These are phyloP conservation scores for Rosalia funebris DNA, from an alignment of 2,888 invertebrate genomes.

Conservation along the genomic window DNA sequence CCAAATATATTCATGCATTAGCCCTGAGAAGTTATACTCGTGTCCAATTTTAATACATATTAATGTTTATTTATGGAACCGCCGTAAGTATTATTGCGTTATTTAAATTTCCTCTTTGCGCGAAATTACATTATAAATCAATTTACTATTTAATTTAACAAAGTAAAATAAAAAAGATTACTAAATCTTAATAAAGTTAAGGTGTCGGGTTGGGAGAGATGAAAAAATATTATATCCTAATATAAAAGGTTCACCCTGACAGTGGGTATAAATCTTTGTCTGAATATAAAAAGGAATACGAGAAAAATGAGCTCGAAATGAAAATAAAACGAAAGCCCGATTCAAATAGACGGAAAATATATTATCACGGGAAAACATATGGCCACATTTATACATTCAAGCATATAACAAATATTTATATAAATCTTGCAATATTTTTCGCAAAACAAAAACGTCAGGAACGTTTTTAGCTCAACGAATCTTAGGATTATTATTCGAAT, in stretches of 20 bases:
- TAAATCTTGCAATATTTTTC: conserved; percentile 32
- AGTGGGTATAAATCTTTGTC: conserved; percentile 64
- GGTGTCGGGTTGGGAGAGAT: conserved; percentile 54
- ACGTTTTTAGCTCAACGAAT: background rate
- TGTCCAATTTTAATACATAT: conserved; percentile 10
- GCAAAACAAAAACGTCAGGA: conserved; percentile 6
- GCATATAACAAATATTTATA: conserved; percentile 47
- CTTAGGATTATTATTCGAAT: background rate
- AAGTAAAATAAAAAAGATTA: conserved; percentile 52
- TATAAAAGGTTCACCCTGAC: conserved; percentile 59
- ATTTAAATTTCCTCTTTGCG: conserved; percentile 26
- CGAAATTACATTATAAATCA: conserved; percentile 45
- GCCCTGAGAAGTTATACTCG: background rate
- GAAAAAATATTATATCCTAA: conserved; percentile 64
- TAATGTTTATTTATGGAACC: conserved; percentile 24
- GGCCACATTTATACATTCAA: conserved; percentile 49
- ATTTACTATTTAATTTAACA: conserved; percentile 50
- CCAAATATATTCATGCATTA: background rate
- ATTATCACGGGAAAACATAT: conserved; percentile 59
- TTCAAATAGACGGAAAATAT: conserved; percentile 63
- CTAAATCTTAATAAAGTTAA: conserved; percentile 58
- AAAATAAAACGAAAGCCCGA: conserved; percentile 62
- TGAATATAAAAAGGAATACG: conserved; percentile 63
- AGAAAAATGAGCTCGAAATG: conserved; percentile 64
- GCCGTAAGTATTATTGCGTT: conserved; percentile 16